Percentiles rank a stretch among this genome's conserved stretches.
These are phyloP conservation scores for Drosophila sechellia DNA, from an alignment of 1,140 invertebrate genomes.

Conservation along the genomic window DNA sequence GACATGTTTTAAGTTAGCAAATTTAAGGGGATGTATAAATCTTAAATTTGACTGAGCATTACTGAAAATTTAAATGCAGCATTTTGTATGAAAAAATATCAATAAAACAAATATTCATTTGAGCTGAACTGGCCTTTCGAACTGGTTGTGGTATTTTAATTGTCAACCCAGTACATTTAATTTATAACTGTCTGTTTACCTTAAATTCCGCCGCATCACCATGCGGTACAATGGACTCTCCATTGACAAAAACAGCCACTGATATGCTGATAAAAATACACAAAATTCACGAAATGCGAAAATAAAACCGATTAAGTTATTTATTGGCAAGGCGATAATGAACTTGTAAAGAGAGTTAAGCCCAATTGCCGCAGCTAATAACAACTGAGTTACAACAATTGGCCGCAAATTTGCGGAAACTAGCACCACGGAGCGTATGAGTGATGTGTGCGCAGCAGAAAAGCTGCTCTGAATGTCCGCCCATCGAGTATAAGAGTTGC, in stretches of 20 bases:
- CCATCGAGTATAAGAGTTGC: conserved; percentile 27
- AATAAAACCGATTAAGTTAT: conserved; percentile 22
- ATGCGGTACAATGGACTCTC: conserved; percentile 43
- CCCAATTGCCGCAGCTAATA: conserved; percentile 36
- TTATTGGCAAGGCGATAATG: conserved; percentile 54
- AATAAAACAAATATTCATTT: conserved; percentile 37
- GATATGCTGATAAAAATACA: conserved; percentile 1
- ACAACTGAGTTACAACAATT: conserved; percentile 49
- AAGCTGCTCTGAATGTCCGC: conserved; percentile 5
- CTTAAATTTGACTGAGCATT: conserved; percentile 12
- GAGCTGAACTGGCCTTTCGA: conserved; percentile 29
- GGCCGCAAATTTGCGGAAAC: conserved; percentile 57
- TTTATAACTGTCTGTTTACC: conserved; percentile 38
- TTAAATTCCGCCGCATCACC: conserved; percentile 24
- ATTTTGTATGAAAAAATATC: conserved; percentile 20
- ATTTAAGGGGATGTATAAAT: conserved; percentile 18
- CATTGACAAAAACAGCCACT: conserved; percentile 41
- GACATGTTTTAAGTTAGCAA: neutral
- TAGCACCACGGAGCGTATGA: conserved; percentile 66
- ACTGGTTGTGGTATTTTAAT: conserved; percentile 44
- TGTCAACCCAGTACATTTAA: conserved; percentile 30
- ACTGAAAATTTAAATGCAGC: conserved; percentile 25
- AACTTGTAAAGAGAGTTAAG: conserved; percentile 59
- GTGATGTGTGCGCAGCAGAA: conserved; percentile 30
- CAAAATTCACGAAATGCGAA: neutral